Conservation (phyloP, 2,113 vertebrate genomes). For the Castor canadensis region DNA sequence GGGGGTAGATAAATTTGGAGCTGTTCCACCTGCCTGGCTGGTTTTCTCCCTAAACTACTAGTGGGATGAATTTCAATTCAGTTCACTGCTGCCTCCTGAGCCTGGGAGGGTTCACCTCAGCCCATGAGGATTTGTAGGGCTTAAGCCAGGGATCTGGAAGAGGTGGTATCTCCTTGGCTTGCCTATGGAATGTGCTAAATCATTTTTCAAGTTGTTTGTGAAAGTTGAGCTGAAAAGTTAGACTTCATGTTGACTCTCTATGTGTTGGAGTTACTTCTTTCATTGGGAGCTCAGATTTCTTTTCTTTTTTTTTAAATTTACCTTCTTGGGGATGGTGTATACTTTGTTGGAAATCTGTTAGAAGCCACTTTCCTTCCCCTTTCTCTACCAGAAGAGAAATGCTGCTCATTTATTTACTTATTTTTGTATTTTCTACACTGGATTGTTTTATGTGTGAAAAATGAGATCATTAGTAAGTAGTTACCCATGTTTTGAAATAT, state of each 20-base stretch:
- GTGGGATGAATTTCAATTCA: neutral
- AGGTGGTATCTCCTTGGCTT: neutral
- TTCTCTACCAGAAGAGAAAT: neutral
- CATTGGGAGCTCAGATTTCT: neutral
- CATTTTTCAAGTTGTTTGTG: constrained; percentile 18
- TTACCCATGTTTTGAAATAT: constrained; percentile 4
- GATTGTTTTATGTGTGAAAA: constrained; percentile 18
- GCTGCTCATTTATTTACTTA: neutral
- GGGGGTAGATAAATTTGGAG: neutral
- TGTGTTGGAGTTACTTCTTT: neutral
- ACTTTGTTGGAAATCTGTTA: neutral
- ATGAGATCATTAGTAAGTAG: neutral
- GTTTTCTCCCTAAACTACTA: neutral
- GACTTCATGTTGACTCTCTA: neutral
- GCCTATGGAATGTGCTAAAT: neutral
- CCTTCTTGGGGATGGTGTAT: neutral
- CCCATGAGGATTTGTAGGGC: neutral
- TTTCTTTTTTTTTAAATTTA: neutral
- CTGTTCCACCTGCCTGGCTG: neutral
- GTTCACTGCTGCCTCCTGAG: neutral
- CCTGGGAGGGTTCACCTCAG: neutral
- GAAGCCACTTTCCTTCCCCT: neutral
- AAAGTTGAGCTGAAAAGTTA: neutral
- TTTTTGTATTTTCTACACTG: constrained; percentile 14
- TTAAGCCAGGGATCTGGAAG: neutral